These are phyloP conservation scores for Pycnonotus jocosus DNA, from an alignment of 2,113 vertebrate genomes.

Conservation along the genomic window DNA sequence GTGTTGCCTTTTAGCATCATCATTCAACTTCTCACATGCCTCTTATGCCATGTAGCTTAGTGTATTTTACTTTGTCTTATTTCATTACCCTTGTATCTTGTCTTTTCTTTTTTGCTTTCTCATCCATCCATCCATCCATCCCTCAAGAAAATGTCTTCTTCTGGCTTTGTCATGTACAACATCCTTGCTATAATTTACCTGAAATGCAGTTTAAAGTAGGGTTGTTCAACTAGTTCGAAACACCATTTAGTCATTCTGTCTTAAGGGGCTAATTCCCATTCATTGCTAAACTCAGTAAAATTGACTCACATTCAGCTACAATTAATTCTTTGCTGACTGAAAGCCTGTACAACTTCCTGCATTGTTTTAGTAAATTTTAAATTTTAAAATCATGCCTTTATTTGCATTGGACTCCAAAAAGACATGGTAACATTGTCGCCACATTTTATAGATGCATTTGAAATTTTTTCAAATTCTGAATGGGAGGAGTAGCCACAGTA, in stretches of 20 bases:
- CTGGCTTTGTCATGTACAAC: background rate
- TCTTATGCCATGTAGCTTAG: constrained; percentile 6
- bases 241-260: background rate
- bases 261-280: background rate
- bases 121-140: background rate
- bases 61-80: background rate
- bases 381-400: background rate
- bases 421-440: background rate
- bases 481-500: background rate
- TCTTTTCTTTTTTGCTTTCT: background rate
- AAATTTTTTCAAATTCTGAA: background rate
- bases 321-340: background rate
- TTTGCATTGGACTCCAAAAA: background rate
- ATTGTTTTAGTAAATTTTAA: background rate
- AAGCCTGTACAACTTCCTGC: background rate
- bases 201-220: background rate
- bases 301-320: background rate
- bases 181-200: background rate
- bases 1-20: background rate
- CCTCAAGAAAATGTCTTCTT: background rate
- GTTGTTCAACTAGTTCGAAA: background rate
- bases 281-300: background rate
- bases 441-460: background rate
- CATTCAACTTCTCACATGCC: background rate
- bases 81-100: background rate